Conservation (phyloP, 2,888 invertebrate species). For the Himalopsyche tibetana region DNA sequence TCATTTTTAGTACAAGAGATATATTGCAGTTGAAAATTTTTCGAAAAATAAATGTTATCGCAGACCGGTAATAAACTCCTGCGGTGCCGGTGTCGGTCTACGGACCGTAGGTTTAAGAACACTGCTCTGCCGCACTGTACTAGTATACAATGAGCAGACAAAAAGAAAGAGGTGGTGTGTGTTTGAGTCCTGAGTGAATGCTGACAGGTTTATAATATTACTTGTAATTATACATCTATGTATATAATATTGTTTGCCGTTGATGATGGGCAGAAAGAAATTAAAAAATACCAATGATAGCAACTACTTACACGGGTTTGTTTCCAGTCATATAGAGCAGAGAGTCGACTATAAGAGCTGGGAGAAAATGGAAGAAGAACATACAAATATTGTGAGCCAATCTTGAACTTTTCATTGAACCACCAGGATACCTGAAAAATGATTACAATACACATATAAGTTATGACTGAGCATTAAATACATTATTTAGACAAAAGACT, state of each 20-base stretch:
- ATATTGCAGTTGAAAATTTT: no score
- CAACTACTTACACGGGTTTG: slow-evolving; percentile 87
- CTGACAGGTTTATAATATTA: no score
- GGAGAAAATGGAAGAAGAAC: slow-evolving; percentile 92
- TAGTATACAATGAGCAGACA: no score
- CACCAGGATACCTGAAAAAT: slow-evolving; percentile 83
- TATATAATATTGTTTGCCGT: not conserved
- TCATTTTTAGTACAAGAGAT: no score
- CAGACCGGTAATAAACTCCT: no score
- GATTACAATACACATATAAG: not conserved
- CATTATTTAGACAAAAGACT: not conserved
- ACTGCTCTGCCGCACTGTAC: no score
- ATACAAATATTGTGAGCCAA: slow-evolving; percentile 88
- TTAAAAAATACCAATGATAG: not conserved
- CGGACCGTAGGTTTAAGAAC: no score
- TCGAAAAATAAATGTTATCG: no score
- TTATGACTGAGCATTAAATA: no score
- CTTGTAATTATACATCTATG: slow-evolving; percentile 24
- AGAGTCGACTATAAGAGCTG: slow-evolving; percentile 90
- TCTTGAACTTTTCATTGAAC: slow-evolving; percentile 89
- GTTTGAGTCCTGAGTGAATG: no score
- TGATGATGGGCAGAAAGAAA: not conserved
- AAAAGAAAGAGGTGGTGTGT: no score
- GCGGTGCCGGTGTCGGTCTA: no score
- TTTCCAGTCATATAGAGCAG: slow-evolving; percentile 88